Evolutionary conservation across 2,113 vertebrate species (phyloP).

Genomic region (Ibidorhyncha struthersii): DNA sequence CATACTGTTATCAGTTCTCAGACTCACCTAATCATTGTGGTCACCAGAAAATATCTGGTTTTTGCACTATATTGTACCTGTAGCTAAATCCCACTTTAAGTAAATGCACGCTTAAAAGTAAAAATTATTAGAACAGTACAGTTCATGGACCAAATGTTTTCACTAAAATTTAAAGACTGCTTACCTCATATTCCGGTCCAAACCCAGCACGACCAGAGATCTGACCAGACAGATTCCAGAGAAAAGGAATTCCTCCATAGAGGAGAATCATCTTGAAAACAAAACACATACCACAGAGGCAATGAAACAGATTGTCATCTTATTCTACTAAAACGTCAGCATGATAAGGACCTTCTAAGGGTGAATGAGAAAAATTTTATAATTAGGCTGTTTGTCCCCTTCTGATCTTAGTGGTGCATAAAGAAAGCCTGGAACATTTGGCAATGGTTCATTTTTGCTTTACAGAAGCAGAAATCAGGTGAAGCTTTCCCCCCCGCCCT

Average conservation of each 20-base stretch:
- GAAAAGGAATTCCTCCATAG: constrained; percentile 93
- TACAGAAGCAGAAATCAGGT: not conserved
- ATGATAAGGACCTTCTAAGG: not conserved
- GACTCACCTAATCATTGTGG: not conserved
- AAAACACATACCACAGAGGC: not conserved
- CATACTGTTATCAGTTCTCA: not conserved
- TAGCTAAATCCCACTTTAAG: not conserved
- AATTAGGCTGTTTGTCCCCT: not conserved
- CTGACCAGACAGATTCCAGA: constrained; percentile 87
- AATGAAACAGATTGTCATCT: not conserved
- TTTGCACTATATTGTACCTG: not conserved
- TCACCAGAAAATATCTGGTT: not conserved
- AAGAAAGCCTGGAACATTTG: not conserved
- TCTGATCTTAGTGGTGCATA: not conserved
- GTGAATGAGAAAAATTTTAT: not conserved
- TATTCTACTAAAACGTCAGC: not conserved
- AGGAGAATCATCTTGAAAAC: constrained; percentile 88
- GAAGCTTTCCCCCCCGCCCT: not conserved
- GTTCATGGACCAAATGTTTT: not conserved
- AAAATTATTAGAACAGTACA: not conserved
- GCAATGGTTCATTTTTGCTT: not conserved
- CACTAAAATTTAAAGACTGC: not conserved
- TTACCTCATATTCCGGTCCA: constrained; percentile 88
- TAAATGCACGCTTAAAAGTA: not conserved
- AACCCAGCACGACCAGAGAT: constrained; percentile 84